Percentiles rank a stretch among this genome's conserved stretches.
Conservation (phyloP, 1,140 invertebrate genomes). For the Leptinotarsa undecemlineata region DNA sequence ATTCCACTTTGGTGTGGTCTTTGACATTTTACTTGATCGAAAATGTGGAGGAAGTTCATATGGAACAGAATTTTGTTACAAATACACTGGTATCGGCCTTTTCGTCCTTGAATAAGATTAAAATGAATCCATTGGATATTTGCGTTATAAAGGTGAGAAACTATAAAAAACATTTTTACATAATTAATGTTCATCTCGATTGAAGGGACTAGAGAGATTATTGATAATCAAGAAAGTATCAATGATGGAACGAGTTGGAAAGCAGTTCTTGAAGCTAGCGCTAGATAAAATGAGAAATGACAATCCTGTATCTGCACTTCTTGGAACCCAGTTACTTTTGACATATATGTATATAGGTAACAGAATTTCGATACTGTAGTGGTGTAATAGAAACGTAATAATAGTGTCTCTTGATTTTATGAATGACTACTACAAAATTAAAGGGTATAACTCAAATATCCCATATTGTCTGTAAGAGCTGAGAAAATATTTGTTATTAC, state of each 20-base stretch:
- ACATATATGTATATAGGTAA: constrained; percentile 79
- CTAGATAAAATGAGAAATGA: constrained; percentile 72
- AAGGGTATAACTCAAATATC: too few relatives aligned
- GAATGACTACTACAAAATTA: too few relatives aligned
- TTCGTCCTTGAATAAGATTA: constrained; percentile 52
- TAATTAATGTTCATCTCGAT: neutral
- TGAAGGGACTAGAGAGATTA: constrained; percentile 73
- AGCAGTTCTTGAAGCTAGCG: constrained; percentile 74
- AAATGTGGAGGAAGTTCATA: constrained; percentile 56
- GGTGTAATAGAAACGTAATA: too few relatives aligned
- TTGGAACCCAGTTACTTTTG: constrained; percentile 74
- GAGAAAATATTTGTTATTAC: too few relatives aligned
- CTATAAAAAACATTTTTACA: constrained; percentile 8
- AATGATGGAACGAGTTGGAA: constrained; percentile 63
- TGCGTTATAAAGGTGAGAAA: constrained; percentile 57
- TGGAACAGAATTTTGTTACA: constrained; percentile 55
- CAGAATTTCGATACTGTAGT: constrained; percentile 25
- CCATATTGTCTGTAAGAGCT: too few relatives aligned
- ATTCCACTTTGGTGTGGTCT: constrained; percentile 69
- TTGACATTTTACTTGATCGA: constrained; percentile 73
- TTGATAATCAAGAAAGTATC: constrained; percentile 64
- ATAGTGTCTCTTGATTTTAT: too few relatives aligned
- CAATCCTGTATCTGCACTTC: constrained; percentile 69
- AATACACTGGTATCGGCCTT: constrained; percentile 57
- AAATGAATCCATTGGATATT: constrained; percentile 55